Percentiles rank a stretch among this genome's conserved stretches.
Evolutionary conservation across 1,140 invertebrate species (phyloP).

Genomic region (Nebria ingens): DNA sequence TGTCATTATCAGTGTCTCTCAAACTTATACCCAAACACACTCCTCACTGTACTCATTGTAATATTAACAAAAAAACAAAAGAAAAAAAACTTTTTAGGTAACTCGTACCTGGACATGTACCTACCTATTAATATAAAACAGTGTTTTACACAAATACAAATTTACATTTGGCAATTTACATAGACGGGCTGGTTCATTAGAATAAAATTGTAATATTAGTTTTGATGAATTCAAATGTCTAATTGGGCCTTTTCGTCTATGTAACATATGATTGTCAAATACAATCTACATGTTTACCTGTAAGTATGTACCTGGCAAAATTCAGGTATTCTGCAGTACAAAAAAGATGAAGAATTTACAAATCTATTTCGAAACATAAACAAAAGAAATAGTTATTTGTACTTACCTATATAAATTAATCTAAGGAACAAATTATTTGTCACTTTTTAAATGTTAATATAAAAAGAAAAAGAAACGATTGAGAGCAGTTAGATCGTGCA

Average conservation of each 20-base stretch:
- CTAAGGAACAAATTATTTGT: neutral
- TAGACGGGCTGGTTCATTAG: too few relatives aligned
- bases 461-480: neutral
- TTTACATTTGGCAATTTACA: neutral
- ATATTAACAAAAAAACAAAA: slow-evolving; percentile 5
- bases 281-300: neutral
- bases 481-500: neutral
- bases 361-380: slow-evolving; percentile 2
- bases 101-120: neutral
- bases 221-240: too few relatives aligned
- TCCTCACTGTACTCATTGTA: too few relatives aligned
- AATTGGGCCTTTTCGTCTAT: neutral
- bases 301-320: neutral
- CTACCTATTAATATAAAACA: neutral
- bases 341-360: neutral
- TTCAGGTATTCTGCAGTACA: slow-evolving; percentile 1
- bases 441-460: neutral
- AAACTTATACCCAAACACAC: neutral
- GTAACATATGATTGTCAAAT: neutral
- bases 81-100: neutral
- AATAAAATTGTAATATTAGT: too few relatives aligned
- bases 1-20: slow-evolving; percentile 2
- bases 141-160: neutral
- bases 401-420: neutral
- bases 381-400: neutral